Percentiles rank a stretch among this genome's conserved stretches.
These are phyloP conservation scores for Anticlea derivata DNA, from an alignment of 2,888 invertebrate genomes.

Conservation along the genomic window DNA sequence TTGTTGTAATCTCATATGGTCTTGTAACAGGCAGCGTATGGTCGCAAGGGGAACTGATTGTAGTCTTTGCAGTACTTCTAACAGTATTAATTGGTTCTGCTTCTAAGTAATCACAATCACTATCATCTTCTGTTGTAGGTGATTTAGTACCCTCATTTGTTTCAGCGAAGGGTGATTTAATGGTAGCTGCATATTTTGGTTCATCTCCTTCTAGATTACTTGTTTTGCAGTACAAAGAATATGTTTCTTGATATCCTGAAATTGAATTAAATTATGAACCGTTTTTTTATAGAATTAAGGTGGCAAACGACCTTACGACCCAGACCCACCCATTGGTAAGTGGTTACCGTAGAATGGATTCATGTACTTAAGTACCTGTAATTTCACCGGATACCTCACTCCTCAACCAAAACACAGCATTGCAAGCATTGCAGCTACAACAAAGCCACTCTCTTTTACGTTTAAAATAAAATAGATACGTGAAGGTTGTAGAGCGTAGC, in stretches of 20 bases:
- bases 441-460: too few relatives aligned
- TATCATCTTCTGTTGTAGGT: background rate
- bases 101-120: constrained; percentile 17
- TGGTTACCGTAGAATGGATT: too few relatives aligned
- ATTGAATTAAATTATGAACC: constrained; percentile 5
- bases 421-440: too few relatives aligned
- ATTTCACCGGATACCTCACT: too few relatives aligned
- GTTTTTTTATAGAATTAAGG: too few relatives aligned
- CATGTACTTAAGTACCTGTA: too few relatives aligned
- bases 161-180: background rate
- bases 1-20: background rate
- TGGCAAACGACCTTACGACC: too few relatives aligned
- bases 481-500: too few relatives aligned
- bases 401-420: too few relatives aligned
- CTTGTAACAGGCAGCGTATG: background rate
- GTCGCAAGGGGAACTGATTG: background rate
- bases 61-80: constrained; percentile 1
- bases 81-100: constrained; percentile 1
- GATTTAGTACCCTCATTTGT: background rate
- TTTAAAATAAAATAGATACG: too few relatives aligned
- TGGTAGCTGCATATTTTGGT: background rate
- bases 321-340: too few relatives aligned
- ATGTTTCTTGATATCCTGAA: constrained; percentile 50
- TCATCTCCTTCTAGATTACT: constrained; percentile 32
- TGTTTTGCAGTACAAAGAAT: constrained; percentile 43